phyloP scores from a whole-genome alignment of 2,797 vertebrate genomes.

The Glyptemys insculpta region DNA sequence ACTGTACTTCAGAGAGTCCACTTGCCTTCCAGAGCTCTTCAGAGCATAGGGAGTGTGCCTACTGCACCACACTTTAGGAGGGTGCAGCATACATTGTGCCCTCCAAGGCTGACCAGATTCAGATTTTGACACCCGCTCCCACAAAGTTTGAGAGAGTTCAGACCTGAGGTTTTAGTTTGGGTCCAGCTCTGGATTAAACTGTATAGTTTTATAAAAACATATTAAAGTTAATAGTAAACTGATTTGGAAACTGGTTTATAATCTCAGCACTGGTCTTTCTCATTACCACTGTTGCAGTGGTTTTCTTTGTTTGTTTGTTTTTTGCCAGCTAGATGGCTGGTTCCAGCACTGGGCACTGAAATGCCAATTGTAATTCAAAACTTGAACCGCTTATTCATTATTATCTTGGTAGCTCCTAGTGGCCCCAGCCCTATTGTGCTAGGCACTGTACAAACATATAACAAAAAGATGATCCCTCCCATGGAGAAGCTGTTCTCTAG shows the following conservation, averaged over 20 bases:
- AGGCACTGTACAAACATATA: fast-evolving
- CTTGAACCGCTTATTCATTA: background rate
- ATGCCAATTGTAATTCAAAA: background rate
- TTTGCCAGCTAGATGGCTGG: background rate
- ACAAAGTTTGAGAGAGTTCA: background rate
- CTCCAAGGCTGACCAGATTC: background rate
- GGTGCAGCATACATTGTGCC: background rate
- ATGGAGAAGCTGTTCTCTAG: background rate
- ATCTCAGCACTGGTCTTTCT: background rate
- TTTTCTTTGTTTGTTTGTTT: background rate
- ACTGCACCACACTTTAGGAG: background rate
- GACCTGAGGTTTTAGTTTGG: background rate
- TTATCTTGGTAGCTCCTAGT: background rate
- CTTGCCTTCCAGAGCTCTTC: background rate
- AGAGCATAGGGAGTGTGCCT: background rate
- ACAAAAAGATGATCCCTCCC: background rate
- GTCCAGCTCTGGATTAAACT: background rate
- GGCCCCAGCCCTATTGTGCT: background rate
- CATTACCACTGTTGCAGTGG: background rate
- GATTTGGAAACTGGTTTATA: background rate
- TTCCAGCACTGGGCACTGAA: background rate
- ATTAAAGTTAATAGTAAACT: background rate
- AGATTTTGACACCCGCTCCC: background rate
- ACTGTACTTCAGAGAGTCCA: background rate
- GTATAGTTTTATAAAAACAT: background rate